Evolutionary conservation across 1,140 invertebrate species (phyloP), one percentile per base, ranked within the genome.

Genomic region (Drosophila yakuba): DNA sequence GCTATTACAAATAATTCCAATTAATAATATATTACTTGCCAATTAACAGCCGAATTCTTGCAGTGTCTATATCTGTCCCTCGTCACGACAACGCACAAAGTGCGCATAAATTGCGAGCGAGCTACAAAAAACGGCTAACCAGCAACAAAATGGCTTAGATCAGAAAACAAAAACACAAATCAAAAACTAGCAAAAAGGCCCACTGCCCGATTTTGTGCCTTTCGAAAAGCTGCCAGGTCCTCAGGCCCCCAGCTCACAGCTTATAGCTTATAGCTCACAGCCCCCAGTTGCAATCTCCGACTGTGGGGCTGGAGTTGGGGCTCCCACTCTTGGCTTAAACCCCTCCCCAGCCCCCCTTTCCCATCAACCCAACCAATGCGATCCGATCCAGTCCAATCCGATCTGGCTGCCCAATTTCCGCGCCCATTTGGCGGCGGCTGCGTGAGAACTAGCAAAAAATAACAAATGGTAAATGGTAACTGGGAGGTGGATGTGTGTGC

Each of bases 371-470:
- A 28, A 7, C 61, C 62, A 15, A 28, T 38, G 17, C 56, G 43
- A 63, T 48, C 60, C 59, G 39, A 74, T 71, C 62, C 66, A 47
- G 41, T 47, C 52, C 44, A 35, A 32, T 51, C 38, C 63, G 63
- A 72, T 66, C 56, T 76, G 48, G 23, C 74, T 51, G 82, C 69
- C 74, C 81, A 78, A 88, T 85, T 85, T 85, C 83, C 83, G 83
- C 78, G 78, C 83, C 82, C 84, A 75, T 74, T 78, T 63, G 58
- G 66, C 73, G 81, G 77, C 77, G 56, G 56, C 73, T 85, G 80
- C 80, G 80, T 84, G 77, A 84, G 80, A 84, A 84, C 76, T 60
- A 71, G 57, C 48, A 32, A 56, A 76, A 48, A 71, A 39, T 44
- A 38, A 39, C 35, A 32, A 35, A 38, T 50, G 15, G 20, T n/a